Percentiles rank a stretch among this genome's conserved stretches.
These are phyloP conservation scores for Pelobates cultripes DNA, from an alignment of 2,797 vertebrate species.

Conservation along the genomic window DNA sequence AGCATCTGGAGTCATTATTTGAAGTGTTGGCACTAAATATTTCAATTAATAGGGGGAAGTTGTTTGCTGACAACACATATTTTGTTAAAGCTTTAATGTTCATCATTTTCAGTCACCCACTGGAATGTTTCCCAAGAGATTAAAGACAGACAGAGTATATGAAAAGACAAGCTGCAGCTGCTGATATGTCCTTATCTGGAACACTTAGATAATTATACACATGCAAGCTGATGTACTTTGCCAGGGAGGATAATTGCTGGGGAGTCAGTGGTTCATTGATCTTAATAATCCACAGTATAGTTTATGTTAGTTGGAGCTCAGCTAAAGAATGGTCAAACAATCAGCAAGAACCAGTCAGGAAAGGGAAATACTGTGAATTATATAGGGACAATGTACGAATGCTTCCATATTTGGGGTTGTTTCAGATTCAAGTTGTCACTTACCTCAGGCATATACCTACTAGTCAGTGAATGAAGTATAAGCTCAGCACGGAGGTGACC, in stretches of 20 bases:
- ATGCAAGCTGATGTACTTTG: neutral
- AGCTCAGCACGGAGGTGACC: too few relatives aligned
- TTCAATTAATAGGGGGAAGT: conserved; percentile 30
- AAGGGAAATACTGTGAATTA: too few relatives aligned
- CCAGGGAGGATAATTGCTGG: conserved; percentile 15
- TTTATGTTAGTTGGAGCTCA: neutral
- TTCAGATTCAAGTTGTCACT: too few relatives aligned
- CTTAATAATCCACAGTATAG: neutral
- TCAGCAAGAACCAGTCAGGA: too few relatives aligned
- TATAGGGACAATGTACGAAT: too few relatives aligned
- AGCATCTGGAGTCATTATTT: conserved; percentile 31
- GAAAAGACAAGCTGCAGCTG: conserved; percentile 51
- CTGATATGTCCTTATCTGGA: conserved; percentile 23
- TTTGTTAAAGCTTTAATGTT: conserved; percentile 36
- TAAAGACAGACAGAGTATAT: neutral
- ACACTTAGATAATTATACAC: conserved; percentile 29
- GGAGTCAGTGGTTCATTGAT: conserved; percentile 8
- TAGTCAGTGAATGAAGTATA: too few relatives aligned
- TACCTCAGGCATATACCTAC: too few relatives aligned
- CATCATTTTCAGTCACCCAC: conserved; percentile 5
- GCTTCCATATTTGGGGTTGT: too few relatives aligned
- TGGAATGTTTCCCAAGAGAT: conserved; percentile 12
- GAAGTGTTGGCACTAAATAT: neutral
- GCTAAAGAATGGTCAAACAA: neutral
- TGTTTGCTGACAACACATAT: conserved; percentile 37